Conservation (phyloP, 2,113 vertebrate genomes). For the Platycercus adscitus region DNA sequence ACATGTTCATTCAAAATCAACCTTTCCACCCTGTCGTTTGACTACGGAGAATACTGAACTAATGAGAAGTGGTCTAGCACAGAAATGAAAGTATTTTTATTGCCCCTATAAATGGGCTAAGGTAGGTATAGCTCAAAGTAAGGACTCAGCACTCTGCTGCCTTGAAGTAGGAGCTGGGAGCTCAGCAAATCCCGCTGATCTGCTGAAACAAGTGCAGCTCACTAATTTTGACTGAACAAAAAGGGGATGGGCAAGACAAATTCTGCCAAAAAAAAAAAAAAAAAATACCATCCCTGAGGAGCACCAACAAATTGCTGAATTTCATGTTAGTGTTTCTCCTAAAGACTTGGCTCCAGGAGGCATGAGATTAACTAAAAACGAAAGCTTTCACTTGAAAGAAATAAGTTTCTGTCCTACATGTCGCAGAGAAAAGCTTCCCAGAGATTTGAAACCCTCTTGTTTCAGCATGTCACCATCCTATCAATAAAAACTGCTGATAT, state of each 20-base stretch:
- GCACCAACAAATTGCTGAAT: not conserved
- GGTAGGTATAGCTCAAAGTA: not conserved
- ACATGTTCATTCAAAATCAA: not conserved
- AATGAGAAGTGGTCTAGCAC: not conserved
- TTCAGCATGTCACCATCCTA: not conserved
- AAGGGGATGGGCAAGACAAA: not conserved
- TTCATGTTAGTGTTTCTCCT: not conserved
- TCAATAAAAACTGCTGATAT: not conserved
- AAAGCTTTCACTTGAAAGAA: not conserved
- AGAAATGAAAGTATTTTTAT: not conserved
- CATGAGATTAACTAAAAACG: not conserved
- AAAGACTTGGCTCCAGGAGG: not conserved
- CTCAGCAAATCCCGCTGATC: not conserved
- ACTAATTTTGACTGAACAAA: not conserved
- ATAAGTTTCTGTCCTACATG: not conserved
- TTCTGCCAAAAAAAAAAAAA: fast-evolving
- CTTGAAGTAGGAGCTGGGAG: not conserved
- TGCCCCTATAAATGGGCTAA: not conserved
- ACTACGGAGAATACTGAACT: not conserved
- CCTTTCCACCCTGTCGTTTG: not conserved
- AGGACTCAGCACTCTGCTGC: not conserved
- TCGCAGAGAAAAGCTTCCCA: not conserved
- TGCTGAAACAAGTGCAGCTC: not conserved
- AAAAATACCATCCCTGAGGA: not conserved
- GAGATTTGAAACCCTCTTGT: not conserved